A percentile compares a stretch with the other conserved stretches of the same genome.
Evolutionary conservation across 2,113 vertebrate genomes (phyloP).

Genomic region (Sapayoa aenigma): DNA sequence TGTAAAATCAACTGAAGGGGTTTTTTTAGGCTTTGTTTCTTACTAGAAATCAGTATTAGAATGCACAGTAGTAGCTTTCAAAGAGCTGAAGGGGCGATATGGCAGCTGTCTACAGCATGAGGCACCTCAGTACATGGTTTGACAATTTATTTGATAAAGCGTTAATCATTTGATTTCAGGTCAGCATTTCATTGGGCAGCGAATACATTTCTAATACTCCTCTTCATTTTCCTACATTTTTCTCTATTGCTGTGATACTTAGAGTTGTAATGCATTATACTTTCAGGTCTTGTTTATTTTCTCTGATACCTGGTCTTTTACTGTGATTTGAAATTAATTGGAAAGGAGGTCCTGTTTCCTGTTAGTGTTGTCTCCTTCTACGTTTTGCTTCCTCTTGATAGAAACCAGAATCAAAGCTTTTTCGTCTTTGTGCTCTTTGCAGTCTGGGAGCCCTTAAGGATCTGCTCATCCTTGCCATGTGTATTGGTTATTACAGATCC

Average conservation of each 20-base stretch:
- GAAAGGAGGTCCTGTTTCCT: background rate
- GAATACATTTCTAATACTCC: background rate
- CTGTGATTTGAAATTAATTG: background rate
- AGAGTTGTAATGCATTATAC: background rate
- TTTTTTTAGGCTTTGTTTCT: background rate
- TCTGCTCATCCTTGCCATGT: background rate
- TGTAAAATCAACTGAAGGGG: background rate
- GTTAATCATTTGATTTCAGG: background rate
- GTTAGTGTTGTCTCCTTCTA: background rate
- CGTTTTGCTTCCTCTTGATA: background rate
- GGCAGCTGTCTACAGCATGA: background rate
- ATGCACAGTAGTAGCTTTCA: background rate
- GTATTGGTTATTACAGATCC: background rate
- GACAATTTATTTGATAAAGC: background rate
- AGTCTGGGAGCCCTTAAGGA: background rate
- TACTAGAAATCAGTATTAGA: background rate
- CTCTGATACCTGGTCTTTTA: background rate
- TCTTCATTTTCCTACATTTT: background rate
- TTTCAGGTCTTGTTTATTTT: background rate
- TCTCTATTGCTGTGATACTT: background rate
- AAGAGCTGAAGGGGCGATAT: background rate
- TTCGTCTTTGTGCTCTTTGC: background rate
- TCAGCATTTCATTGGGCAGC: background rate
- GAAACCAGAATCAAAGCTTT: background rate
- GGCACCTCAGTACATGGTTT: background rate